phyloP scores from a whole-genome alignment of 2,797 vertebrate genomes.

The Alca torda region DNA sequence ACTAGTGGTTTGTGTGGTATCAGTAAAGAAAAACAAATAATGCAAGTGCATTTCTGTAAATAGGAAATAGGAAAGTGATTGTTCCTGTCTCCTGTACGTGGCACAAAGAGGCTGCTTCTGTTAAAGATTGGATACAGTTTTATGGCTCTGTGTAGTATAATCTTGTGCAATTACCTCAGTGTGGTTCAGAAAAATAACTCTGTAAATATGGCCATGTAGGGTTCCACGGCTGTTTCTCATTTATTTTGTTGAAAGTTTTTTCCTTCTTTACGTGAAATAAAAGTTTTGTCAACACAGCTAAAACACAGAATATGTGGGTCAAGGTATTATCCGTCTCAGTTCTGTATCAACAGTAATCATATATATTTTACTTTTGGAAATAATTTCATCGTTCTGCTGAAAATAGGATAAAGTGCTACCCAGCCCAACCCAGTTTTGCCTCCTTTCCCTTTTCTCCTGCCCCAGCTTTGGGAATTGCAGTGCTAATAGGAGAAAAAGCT shows the following conservation, averaged over 20 bases:
- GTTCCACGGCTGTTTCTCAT: slow-evolving; percentile 12
- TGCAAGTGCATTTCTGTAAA: background rate
- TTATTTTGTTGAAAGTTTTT: slow-evolving; percentile 13
- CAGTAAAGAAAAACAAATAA: background rate
- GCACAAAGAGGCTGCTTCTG: background rate
- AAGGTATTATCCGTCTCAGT: background rate
- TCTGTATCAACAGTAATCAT: background rate
- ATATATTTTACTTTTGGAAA: background rate
- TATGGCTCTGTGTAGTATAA: slow-evolving; percentile 1
- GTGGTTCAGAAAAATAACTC: slow-evolving; percentile 48
- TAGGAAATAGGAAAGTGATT: background rate
- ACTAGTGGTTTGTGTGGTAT: slow-evolving; percentile 15
- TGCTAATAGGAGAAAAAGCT: background rate
- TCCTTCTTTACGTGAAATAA: background rate
- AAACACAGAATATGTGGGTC: background rate
- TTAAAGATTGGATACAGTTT: slow-evolving; percentile 31
- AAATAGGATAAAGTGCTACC: background rate
- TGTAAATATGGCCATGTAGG: background rate
- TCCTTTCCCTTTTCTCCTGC: background rate
- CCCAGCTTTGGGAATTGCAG: background rate
- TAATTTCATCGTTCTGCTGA: background rate
- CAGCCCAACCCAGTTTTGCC: background rate
- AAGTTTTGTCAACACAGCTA: background rate
- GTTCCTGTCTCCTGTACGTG: background rate
- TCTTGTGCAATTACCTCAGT: slow-evolving; percentile 43